Evolutionary conservation across 2,888 invertebrate genomes (phyloP), one percentile per base, ranked within the genome.

Genomic region (Hirtodrosophila histrioides): DNA sequence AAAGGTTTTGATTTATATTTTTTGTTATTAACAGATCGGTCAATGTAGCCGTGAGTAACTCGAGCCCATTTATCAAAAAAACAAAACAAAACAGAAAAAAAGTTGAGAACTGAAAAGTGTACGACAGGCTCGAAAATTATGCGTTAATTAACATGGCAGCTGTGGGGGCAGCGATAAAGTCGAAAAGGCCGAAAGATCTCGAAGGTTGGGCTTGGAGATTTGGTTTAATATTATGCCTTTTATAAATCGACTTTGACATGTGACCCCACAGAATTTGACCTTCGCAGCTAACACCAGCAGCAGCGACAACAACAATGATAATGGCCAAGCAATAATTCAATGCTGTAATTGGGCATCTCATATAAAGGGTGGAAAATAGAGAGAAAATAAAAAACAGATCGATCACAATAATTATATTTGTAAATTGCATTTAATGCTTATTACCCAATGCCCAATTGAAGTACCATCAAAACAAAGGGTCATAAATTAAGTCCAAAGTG

Each of bases 131-230:
- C 44, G 66, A 83, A 82, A 79, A 74, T 74, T 76, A 79, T 86
- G 84, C 80, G 84, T 72, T 76, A 83, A 79, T 82, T 86, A 79
- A 68, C 83, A 61, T 86, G 83, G 68, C 78, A 81, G 69, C 78
- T 79, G 61, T 54, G 51, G 67, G 64, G 55, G 60, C 46, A 61
- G 44, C 61, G 17, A 17, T 17, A 17, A 17, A 17, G 17, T 37
- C 17, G 31, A 46, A 24, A 54, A 31, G 46, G 43, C 31, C 35
- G 41, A 57, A 46, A 48, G 43, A 46, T 31, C 45, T 53, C 58
- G 74, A 80, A 80, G 80, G 80, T 71, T 81, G 29, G 49, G 41
- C 46, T 33, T 55, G 36, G 49, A 62, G 57, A 69, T 75, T 75
- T 70, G 83, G 78, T 78, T 72, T 82, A 64, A 54, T 49, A 58